A percentile compares a stretch with the other conserved stretches of the same genome.
phyloP scores from a whole-genome alignment of 1,140 invertebrate genomes.

The Lineus longissimus region DNA sequence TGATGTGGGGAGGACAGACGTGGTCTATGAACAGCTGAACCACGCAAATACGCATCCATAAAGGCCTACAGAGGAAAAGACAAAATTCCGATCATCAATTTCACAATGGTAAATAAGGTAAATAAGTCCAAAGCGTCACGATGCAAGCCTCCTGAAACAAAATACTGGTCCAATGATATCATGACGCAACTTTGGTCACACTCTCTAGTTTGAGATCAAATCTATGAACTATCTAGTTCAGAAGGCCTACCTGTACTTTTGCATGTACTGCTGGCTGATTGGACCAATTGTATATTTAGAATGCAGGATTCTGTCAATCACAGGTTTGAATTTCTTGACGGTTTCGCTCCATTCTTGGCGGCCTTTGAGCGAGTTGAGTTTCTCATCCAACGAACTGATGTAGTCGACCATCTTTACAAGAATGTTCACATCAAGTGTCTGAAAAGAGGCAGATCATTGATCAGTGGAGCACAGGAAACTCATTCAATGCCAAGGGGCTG shows the following conservation, averaged over 20 bases:
- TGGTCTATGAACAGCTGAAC: constrained; percentile 28
- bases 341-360: constrained; percentile 19
- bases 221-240: too few species aligned
- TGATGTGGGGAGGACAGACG: constrained; percentile 20
- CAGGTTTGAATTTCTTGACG: constrained; percentile 18
- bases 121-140: too few species aligned
- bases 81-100: background rate
- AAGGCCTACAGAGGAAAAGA: constrained; percentile 13
- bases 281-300: background rate
- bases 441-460: background rate
- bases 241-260: too few species aligned
- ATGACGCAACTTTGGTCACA: too few species aligned
- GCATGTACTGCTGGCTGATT: too few species aligned
- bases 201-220: too few species aligned
- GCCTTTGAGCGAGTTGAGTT: constrained; percentile 8
- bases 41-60: constrained; percentile 20
- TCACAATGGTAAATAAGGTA: too few species aligned
- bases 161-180: too few species aligned
- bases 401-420: constrained; percentile 18
- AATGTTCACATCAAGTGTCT: constrained; percentile 26
- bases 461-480: too few species aligned
- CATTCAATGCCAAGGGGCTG: too few species aligned
- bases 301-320: constrained; percentile 17
- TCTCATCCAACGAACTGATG: constrained; percentile 17
- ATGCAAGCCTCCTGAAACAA: too few species aligned